Base-by-base conservation (phyloP, 2,888 invertebrate genomes). In the Muscina levida region DNA sequence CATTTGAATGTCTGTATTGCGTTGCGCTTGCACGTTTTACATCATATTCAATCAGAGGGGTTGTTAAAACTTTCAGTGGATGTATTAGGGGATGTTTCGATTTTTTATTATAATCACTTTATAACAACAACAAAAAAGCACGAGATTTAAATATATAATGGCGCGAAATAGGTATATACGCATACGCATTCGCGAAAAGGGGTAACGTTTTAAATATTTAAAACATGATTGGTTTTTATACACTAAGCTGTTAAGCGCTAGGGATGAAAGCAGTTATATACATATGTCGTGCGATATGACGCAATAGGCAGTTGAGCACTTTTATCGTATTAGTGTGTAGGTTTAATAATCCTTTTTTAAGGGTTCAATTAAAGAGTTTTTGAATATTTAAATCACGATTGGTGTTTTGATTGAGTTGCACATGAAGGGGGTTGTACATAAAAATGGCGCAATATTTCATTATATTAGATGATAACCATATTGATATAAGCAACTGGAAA, bases 291-390 rank as follows among this genome's bases (percentile, higher is more conserved):
- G n/a, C n/a, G n/a, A n/a, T n/a, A n/a, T n/a, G n/a, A n/a, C n/a
- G n/a, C n/a, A n/a, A n/a, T n/a, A n/a, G n/a, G n/a, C n/a, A n/a
- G n/a, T n/a, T n/a, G n/a, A n/a, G n/a, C n/a, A 42, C 42, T 51
- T 79, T 71, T n/a, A 74, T 56, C n/a, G n/a, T 79, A 79, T 79
- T 75, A 31, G 4, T 22, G 42, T 22, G 15, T 8, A 72, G 76
- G 72, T 62, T 70, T 72, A 56, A 44, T 56, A 26, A 62, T n/a
- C 2, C 4, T 2, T 24, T 22, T 6, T 3, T n/a, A 24, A 39
- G n/a, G 39, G 22, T 56, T 15, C 46, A 53, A 72, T 77, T 72
- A n/a, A n/a, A n/a, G 46, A 31, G 42, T 13, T 26, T 51, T 31
- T 56, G 22, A 48, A 67, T 42, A 48, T 31, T 51, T n/a, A 22